Evolutionary conservation across 2,888 invertebrate species (phyloP).

Genomic region (Caenorhabditis panamensis): DNA sequence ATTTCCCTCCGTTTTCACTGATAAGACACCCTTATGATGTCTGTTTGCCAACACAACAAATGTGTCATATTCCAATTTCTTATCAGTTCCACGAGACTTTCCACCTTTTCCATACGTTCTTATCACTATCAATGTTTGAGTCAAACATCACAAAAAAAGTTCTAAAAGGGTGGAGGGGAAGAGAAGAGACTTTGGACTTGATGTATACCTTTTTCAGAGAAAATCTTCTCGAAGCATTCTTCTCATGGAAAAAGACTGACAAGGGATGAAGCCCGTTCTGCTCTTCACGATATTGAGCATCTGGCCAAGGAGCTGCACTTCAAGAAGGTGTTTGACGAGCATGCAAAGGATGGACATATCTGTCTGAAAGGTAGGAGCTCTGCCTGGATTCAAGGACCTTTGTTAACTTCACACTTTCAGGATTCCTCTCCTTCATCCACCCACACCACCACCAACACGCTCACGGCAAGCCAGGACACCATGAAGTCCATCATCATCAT

Average conservation of each 20-base stretch:
- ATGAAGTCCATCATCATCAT: slow-evolving; percentile 57
- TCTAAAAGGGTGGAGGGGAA: neutral
- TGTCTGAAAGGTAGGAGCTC: slow-evolving; percentile 36
- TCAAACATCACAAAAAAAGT: slow-evolving; percentile 14
- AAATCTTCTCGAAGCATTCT: slow-evolving; percentile 54
- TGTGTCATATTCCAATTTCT: neutral
- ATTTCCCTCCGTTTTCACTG: neutral
- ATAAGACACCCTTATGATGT: neutral
- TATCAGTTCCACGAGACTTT: slow-evolving; percentile 18
- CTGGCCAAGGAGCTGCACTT: slow-evolving; percentile 54
- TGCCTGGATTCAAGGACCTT: neutral
- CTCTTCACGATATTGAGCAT: slow-evolving; percentile 56
- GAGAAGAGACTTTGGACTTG: neutral
- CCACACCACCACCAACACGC: slow-evolving; percentile 43
- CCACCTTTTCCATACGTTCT: neutral
- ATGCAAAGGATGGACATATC: slow-evolving; percentile 41
- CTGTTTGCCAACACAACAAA: slow-evolving; percentile 50
- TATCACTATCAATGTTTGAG: neutral
- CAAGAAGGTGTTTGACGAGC: slow-evolving; percentile 37
- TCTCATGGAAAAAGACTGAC: slow-evolving; percentile 53
- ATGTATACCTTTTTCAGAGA: slow-evolving; percentile 38
- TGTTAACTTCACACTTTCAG: slow-evolving; percentile 2
- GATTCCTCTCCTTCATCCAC: slow-evolving; percentile 45
- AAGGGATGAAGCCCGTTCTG: slow-evolving; percentile 48
- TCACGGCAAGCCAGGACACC: slow-evolving; percentile 36